A percentile compares a stretch with the other conserved stretches of the same genome.
These are phyloP conservation scores for Hybos culiciformis DNA, from an alignment of 2,888 invertebrate genomes.

Conservation along the genomic window DNA sequence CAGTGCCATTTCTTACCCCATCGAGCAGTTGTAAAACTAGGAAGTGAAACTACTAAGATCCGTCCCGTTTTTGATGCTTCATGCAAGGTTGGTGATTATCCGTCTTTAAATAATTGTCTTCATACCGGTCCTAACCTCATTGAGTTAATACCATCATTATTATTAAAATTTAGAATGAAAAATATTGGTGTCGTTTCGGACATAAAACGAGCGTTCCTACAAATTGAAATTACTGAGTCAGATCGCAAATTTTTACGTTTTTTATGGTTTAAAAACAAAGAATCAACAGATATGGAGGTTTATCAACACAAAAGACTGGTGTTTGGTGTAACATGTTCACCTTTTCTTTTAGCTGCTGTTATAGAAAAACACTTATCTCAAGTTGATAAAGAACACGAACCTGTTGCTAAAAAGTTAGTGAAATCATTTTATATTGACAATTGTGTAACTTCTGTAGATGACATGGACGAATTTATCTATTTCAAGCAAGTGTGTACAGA, in stretches of 20 bases:
- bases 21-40: not conserved
- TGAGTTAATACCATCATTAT: not conserved
- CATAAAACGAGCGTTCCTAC: conserved; percentile 1
- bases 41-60: not conserved
- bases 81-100: not conserved
- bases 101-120: not conserved
- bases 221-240: too few species aligned
- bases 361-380: not conserved
- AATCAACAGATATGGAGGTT: too few species aligned
- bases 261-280: too few species aligned
- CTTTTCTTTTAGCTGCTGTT: not conserved
- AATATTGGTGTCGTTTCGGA: not conserved
- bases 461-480: not conserved
- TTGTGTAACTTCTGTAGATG: not conserved
- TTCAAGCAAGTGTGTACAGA: not conserved
- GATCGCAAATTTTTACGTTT: too few species aligned
- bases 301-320: too few species aligned
- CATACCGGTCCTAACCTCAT: not conserved
- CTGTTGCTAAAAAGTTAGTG: not conserved
- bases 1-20: not conserved
- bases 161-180: not conserved
- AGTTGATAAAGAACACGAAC: not conserved
- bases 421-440: conserved; percentile 3
- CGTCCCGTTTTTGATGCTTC: too few species aligned
- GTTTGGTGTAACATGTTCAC: not conserved